Evolutionary conservation across 2,113 vertebrate genomes (phyloP), one percentile per base, ranked within the genome.

Genomic region (Trogon surrucura): DNA sequence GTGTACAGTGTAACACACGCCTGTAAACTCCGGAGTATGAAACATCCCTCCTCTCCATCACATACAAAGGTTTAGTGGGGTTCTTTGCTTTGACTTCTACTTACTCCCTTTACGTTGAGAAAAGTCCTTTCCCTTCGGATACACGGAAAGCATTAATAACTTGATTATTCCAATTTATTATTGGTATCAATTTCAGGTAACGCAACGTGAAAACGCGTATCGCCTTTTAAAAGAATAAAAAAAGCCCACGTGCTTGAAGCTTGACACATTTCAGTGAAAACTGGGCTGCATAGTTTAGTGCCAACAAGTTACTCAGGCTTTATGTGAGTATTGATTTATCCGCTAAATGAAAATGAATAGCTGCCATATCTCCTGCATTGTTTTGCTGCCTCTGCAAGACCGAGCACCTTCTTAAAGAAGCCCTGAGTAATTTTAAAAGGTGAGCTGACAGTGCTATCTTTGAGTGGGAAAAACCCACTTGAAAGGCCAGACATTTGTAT

Each of bases 251-350:
- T 86, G 79, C 50, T 91, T 80, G 90, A 97, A 96, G 93, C 89
- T 95, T 97, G 91, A 96, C 62, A 96, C 88, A 95, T 95, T 94
- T 91, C 83, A 91, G 84, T 62, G 87, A 97, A 97, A 98, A 97
- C 70, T 80, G 85, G 80, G 92, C 87, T 91, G 80, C 73, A 17
- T 38, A 92, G 85, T 48, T 97, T 89, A 92, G 89, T 96, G 97
- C 98, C 97, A 98, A 97, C 89, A 97, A 98, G 83, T 95, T 97
- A 98, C 97, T 97, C 96, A 97, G 80, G 87, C 89, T 98, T 97
- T 96, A 94, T 91, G 81, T 80, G 91, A 70, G 67, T 97, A 98
- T 97, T 97, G 98, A 98, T 98, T 97, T 95, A 96, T 93, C 96
- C 95, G 57, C 91, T 94, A 91, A 97, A 97, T 93, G 79, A 97